phyloP scores from a whole-genome alignment of 2,888 invertebrate species.

The Omphaloscelis lunosa region DNA sequence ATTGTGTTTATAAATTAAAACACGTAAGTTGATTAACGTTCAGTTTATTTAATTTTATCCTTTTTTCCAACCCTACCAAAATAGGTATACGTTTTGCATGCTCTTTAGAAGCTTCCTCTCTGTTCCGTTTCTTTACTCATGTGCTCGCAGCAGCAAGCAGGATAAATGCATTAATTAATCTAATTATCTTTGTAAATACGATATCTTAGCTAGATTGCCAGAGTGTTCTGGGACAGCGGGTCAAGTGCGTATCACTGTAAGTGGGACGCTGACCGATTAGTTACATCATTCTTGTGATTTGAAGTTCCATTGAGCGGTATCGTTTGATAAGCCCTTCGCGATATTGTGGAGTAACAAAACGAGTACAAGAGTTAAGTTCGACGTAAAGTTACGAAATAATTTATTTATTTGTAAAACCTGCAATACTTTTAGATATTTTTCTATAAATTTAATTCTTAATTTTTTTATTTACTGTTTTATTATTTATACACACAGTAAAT shows the following conservation, averaged over 20 bases:
- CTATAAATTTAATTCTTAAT: not conserved
- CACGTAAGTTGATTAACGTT: no score
- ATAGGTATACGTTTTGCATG: no score
- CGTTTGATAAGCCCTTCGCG: constrained; percentile 8
- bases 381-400: not conserved
- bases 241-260: constrained; percentile 30
- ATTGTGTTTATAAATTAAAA: no score
- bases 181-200: constrained; percentile 3
- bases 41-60: no score
- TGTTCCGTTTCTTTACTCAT: no score
- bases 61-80: no score
- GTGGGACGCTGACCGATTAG: constrained; percentile 29
- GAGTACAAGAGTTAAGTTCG: not conserved
- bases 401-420: no score
- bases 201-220: constrained; percentile 13
- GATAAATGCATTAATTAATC: constrained; percentile 11
- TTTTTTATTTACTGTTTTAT: no score
- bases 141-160: no score
- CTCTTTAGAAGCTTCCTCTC: no score
- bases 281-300: constrained; percentile 26
- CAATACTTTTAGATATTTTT: not conserved
- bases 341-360: constrained; percentile 8
- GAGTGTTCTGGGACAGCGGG: constrained; percentile 17
- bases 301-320: not conserved
- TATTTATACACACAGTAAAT: no score